phyloP scores from a whole-genome alignment of 2,888 invertebrate species.

The Cephus rjabovi region DNA sequence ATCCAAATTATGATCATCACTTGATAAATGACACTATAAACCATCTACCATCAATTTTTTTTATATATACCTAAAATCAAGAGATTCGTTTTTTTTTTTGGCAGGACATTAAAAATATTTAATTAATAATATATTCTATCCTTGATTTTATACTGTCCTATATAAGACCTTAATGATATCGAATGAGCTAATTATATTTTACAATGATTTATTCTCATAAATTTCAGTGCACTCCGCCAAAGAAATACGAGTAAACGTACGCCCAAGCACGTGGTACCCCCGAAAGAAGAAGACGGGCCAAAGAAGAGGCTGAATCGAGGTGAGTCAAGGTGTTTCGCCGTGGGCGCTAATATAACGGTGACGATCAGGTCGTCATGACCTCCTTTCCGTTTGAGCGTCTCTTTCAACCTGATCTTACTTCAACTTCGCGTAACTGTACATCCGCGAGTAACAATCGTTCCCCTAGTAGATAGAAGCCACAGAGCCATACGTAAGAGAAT shows the following conservation, averaged over 20 bases:
- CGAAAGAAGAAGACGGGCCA: not conserved
- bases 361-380: constrained; percentile 57
- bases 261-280: not conserved
- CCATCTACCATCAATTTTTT: not conserved
- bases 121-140: not conserved
- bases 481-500: not conserved
- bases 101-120: not conserved
- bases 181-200: not conserved
- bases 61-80: no score
- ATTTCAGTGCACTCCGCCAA: not conserved
- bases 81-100: no score
- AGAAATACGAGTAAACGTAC: not conserved
- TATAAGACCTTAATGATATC: not conserved
- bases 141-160: not conserved
- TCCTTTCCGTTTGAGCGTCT: constrained; percentile 50
- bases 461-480: constrained; percentile 5
- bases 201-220: not conserved
- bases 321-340: constrained; percentile 47
- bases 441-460: constrained; percentile 21
- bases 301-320: constrained; percentile 33
- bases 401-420: constrained; percentile 28
- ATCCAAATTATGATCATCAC: not conserved
- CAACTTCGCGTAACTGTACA: constrained; percentile 39
- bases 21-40: not conserved
- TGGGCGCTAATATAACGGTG: constrained; percentile 63